Percentiles rank a stretch among this genome's conserved stretches.
These are phyloP conservation scores for Helicorthomorpha holstii DNA, from an alignment of 1,140 invertebrate species.

Conservation along the genomic window DNA sequence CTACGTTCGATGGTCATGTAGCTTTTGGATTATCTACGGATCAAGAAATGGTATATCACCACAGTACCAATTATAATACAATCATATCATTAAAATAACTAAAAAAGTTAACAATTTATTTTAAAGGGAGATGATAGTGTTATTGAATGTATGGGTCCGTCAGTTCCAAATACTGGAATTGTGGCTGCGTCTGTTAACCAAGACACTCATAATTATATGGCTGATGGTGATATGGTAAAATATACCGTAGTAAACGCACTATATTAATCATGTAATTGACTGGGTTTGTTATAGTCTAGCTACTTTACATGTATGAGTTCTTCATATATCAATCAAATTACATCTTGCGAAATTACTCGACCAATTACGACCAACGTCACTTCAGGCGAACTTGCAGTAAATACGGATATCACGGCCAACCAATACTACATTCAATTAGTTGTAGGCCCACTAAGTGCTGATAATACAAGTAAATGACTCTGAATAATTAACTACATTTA, in stretches of 20 bases:
- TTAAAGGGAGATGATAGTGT: conserved; percentile 63
- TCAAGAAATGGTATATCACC: conserved; percentile 9
- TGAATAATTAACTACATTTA: too few relatives aligned
- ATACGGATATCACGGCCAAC: neutral
- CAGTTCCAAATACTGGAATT: conserved; percentile 8
- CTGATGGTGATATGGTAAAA: neutral
- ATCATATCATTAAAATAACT: too few relatives aligned
- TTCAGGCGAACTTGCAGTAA: too few relatives aligned
- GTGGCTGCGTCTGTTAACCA: neutral
- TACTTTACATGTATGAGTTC: too few relatives aligned
- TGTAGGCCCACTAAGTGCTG: neutral
- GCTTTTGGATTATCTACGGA: conserved; percentile 15
- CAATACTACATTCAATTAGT: neutral
- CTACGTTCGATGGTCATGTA: conserved; percentile 8
- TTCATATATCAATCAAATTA: too few relatives aligned
- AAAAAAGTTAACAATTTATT: neutral
- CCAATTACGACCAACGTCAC: too few relatives aligned
- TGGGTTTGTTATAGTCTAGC: too few relatives aligned
- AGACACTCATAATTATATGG: neutral
- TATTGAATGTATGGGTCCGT: conserved; percentile 45
- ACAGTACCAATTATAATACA: too few relatives aligned
- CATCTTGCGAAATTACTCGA: too few relatives aligned
- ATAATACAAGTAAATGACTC: too few relatives aligned
- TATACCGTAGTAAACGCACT: neutral
- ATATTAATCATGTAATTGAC: neutral